Evolutionary conservation across 1,140 invertebrate genomes (phyloP).

Genomic region (Tetragonula clypearis): DNA sequence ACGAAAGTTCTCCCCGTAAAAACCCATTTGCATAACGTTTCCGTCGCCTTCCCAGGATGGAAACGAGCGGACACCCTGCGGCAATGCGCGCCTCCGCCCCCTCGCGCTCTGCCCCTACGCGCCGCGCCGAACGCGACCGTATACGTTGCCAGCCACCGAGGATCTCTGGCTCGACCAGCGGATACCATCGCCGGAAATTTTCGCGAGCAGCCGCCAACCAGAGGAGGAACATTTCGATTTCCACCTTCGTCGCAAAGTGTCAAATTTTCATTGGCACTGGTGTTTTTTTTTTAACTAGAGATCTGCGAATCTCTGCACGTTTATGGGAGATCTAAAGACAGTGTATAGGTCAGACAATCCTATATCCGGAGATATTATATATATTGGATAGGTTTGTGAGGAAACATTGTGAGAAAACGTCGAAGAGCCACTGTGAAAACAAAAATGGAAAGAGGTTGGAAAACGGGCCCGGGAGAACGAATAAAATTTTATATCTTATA

Average conservation of each 20-base stretch:
- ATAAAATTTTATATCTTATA: constrained; percentile 75
- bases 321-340: too few species aligned
- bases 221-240: neutral
- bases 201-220: neutral
- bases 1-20: constrained; percentile 73
- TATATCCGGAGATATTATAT: too few species aligned
- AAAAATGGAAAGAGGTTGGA: constrained; percentile 38
- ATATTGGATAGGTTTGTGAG: neutral
- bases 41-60: constrained; percentile 72
- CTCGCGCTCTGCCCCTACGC: too few species aligned
- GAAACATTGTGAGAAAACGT: neutral
- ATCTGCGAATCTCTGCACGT: too few species aligned
- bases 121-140: neutral
- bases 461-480: constrained; percentile 31
- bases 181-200: neutral
- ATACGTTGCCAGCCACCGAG: constrained; percentile 20
- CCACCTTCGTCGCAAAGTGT: too few species aligned
- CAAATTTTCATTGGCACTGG: too few species aligned
- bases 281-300: too few species aligned
- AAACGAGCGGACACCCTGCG: constrained; percentile 70
- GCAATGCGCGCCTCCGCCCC: constrained; percentile 28
- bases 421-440: constrained; percentile 22
- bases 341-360: too few species aligned
- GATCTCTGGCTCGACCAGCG: constrained; percentile 23
- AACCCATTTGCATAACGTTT: constrained; percentile 76